phyloP scores from a whole-genome alignment of 2,888 invertebrate species.

The Neoscelio sp. region DNA sequence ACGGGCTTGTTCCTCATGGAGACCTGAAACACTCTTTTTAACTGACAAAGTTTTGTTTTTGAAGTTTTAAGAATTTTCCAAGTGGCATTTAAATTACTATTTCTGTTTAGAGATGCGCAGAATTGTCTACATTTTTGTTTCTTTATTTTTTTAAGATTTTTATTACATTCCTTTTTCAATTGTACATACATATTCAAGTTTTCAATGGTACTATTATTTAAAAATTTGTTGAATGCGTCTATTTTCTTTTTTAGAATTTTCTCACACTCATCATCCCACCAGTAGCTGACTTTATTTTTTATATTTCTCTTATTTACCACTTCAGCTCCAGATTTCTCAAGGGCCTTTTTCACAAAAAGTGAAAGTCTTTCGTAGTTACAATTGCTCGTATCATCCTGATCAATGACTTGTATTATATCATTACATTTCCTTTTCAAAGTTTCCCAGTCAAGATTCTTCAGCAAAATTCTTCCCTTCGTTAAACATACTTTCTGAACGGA shows the following conservation, averaged over 20 bases:
- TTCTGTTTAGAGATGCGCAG: conserved; percentile 26
- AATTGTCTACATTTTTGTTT: conserved; percentile 13
- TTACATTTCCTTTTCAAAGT: background rate
- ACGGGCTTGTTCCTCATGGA: no score
- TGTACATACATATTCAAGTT: background rate
- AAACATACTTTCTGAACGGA: no score
- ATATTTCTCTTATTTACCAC: background rate
- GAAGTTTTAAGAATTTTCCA: conserved; percentile 18
- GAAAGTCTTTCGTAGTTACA: background rate
- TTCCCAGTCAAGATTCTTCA: conserved; percentile 1
- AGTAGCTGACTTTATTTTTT: conserved; percentile 6
- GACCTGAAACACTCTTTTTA: no score
- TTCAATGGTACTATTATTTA: background rate
- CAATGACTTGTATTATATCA: background rate
- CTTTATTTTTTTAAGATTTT: conserved; percentile 9
- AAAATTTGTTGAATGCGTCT: background rate
- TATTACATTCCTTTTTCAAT: conserved; percentile 3
- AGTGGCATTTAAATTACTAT: background rate
- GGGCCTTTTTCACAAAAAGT: no score
- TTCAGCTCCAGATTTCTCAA: background rate
- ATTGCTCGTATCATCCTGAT: background rate
- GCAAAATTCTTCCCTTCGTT: background rate
- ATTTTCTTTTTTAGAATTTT: conserved; percentile 7
- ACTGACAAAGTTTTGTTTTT: no score
- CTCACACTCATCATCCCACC: conserved; percentile 21